Conservation (phyloP, 2,797 vertebrate species). For the Hippocampus kuda region DNA sequence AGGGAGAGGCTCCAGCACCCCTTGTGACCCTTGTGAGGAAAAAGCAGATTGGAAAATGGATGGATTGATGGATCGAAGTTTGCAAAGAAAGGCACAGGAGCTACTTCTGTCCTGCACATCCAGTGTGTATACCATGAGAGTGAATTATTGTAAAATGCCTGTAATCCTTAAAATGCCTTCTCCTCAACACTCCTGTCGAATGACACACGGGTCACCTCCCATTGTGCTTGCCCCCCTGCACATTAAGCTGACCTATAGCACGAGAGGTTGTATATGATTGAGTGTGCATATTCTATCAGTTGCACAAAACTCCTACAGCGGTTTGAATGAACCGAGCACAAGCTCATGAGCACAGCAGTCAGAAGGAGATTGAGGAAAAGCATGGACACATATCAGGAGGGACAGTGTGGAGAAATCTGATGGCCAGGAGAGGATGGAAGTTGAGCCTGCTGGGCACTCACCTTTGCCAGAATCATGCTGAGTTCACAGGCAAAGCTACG, state of each 20-base stretch:
- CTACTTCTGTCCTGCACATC: not conserved
- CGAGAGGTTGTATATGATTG: conserved; percentile 50
- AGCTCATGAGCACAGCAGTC: conserved; percentile 50
- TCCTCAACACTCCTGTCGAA: conserved; percentile 31
- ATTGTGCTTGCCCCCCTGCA: conserved; percentile 30
- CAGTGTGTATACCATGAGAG: not conserved
- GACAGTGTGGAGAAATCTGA: conserved; percentile 18
- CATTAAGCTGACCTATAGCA: conserved; percentile 37
- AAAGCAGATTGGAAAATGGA: too few relatives aligned
- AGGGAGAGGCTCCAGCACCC: too few relatives aligned
- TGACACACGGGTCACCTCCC: conserved; percentile 50
- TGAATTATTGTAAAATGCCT: conserved; percentile 37
- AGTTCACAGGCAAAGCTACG: not conserved
- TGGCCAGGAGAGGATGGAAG: conserved; percentile 13
- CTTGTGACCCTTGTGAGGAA: too few relatives aligned
- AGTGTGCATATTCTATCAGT: conserved; percentile 44
- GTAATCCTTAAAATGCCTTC: conserved; percentile 36
- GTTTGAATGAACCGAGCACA: conserved; percentile 40
- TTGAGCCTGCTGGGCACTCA: conserved; percentile 6
- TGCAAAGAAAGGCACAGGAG: not conserved
- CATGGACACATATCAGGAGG: conserved; percentile 23
- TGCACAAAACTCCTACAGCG: conserved; percentile 33
- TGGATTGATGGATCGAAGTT: not conserved
- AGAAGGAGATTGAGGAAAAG: conserved; percentile 20
- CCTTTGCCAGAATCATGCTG: not conserved